Conservation (phyloP, 2,797 vertebrate species). For the Selene dorsalis region DNA sequence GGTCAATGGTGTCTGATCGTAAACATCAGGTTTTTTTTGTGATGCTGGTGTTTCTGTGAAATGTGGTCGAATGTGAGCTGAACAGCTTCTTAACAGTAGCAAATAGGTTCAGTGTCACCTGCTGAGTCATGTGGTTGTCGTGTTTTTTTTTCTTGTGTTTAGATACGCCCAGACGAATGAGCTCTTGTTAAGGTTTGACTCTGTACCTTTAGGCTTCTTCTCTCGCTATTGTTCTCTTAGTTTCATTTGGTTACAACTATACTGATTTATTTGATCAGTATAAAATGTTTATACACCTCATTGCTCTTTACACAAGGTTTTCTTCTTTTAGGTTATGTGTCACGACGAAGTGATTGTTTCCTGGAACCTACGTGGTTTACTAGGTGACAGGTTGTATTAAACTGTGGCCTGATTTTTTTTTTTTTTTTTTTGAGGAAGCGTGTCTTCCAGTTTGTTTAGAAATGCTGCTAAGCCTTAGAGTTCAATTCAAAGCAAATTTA, state of each 20-base stretch:
- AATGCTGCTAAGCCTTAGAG: background rate
- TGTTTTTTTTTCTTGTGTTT: background rate
- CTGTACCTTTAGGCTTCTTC: background rate
- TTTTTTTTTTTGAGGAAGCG: background rate
- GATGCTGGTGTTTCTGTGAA: background rate
- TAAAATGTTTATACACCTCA: background rate
- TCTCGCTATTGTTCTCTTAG: background rate
- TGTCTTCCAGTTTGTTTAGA: background rate
- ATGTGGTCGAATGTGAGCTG: background rate
- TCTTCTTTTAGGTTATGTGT: background rate
- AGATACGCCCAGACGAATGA: background rate
- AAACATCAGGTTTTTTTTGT: conserved; percentile 1
- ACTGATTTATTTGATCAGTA: background rate
- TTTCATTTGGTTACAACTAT: background rate
- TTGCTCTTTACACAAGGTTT: background rate
- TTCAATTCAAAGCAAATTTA: background rate
- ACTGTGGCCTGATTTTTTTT: background rate
- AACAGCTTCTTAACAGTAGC: background rate
- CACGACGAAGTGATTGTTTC: background rate
- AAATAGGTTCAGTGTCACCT: background rate
- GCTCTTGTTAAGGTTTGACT: background rate
- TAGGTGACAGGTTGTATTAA: background rate
- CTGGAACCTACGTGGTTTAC: conserved; percentile 7
- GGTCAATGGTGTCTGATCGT: conserved; percentile 45
- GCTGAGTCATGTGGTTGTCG: background rate